Evolutionary conservation across 2,888 invertebrate species (phyloP), one percentile per base, ranked within the genome.

Genomic region (Epinotia ramella): DNA sequence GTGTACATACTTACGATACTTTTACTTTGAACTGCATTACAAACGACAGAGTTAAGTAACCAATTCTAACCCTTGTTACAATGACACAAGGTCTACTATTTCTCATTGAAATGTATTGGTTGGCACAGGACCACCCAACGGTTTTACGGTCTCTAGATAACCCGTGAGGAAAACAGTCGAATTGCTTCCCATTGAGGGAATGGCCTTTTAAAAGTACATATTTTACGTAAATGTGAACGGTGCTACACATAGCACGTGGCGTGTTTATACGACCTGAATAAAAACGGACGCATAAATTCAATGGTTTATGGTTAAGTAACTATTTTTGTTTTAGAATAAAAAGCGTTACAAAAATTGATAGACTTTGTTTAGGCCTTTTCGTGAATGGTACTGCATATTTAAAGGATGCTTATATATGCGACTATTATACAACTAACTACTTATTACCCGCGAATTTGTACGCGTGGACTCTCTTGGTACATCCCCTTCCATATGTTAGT

Each of bases 151-250:
- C 59, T 44, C 24, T 60, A 60, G 59, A 69, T 69, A 60, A 69
- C 59, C 69, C 46, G 69, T 12, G 46, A 69, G 60, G 68, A 24
- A 67, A 69, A 69, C 69, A 44, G 69, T 69, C 69, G 49, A 69
- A 69, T 69, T 60, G 59, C 59, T 57, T 60, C 59, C 46, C 60
- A 69, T 69, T 69, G 69, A 60, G 11, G 59, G 28, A 59, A 69
- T 60, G 69, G 60, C 69, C 69, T 69, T 69, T 69, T 69, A 69
- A 69, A 69, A 69, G 69, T 69, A 60, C 69, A 69, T 69, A 69
- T 59, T 60, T 69, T 69, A 69, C 59, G 59, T 59, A 60, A 69
- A 69, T 60, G 59, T 60, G 69, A 68, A 20, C 44, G 18, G 18
- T 56, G 46, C 60, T 12, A 69, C 59, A 69, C 24, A 69, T 69